Evolutionary conservation across 1,140 invertebrate species (phyloP).

Genomic region (Euura lappo): DNA sequence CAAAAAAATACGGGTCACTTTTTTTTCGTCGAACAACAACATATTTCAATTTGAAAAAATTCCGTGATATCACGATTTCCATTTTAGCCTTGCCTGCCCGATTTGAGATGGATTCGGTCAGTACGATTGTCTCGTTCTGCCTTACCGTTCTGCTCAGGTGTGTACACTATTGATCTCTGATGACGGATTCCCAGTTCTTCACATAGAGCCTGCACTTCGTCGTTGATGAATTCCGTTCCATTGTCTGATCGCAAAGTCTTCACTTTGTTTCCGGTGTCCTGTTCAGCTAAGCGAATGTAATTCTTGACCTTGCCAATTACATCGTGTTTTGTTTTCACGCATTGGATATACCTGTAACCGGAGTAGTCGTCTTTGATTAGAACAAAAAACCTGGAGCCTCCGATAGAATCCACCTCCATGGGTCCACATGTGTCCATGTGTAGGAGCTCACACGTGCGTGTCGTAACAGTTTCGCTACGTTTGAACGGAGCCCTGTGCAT

Average conservation of each 20-base stretch:
- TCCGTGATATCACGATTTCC: too few species aligned
- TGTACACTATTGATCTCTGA: constrained; percentile 20
- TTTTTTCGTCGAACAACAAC: too few species aligned
- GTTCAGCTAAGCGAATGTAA: constrained; percentile 28
- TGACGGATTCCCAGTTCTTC: constrained; percentile 24
- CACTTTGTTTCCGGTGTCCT: constrained; percentile 24
- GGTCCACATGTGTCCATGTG: constrained; percentile 14
- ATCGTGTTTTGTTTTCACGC: constrained; percentile 43
- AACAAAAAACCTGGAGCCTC: constrained; percentile 33
- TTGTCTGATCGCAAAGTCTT: constrained; percentile 39
- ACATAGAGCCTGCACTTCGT: constrained; percentile 19
- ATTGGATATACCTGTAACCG: constrained; percentile 28
- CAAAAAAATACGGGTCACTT: too few species aligned
- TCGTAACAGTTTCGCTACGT: background rate
- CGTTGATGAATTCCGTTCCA: constrained; percentile 29
- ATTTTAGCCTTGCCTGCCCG: too few species aligned
- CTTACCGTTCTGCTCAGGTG: constrained; percentile 24
- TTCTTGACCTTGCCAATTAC: constrained; percentile 29
- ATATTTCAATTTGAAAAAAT: too few species aligned
- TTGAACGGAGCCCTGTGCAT: background rate
- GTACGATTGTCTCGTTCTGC: constrained; percentile 21
- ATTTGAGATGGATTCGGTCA: too few species aligned
- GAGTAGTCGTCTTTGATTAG: constrained; percentile 37
- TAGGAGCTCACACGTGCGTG: background rate
- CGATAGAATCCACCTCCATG: constrained; percentile 8